These are phyloP conservation scores for Oryctolagus cuniculus DNA, from an alignment of 2,113 vertebrate species.

Conservation along the genomic window DNA sequence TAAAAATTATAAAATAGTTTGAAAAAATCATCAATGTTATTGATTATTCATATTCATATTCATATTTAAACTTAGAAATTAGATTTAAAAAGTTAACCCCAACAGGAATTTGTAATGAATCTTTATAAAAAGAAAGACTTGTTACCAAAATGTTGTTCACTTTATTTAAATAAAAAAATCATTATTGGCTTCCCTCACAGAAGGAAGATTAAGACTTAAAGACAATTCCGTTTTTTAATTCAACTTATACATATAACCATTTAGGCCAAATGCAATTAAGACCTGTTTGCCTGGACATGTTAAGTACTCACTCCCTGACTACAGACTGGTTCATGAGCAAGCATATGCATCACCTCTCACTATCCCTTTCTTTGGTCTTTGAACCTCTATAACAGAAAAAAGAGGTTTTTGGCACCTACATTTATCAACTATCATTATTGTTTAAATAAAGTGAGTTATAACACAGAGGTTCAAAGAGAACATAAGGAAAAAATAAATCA, in stretches of 20 bases:
- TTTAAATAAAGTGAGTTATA: neutral
- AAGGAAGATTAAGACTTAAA: neutral
- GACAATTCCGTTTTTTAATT: conserved; percentile 4
- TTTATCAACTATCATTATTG: neutral
- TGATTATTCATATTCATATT: neutral
- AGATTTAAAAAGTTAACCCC: neutral
- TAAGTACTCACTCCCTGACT: neutral
- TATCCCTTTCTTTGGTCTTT: neutral
- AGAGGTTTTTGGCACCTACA: neutral
- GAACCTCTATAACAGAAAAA: neutral
- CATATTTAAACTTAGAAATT: conserved; percentile 27
- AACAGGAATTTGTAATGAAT: neutral
- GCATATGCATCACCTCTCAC: neutral
- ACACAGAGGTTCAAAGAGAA: neutral
- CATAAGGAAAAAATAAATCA: neutral
- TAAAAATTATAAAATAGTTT: conserved; percentile 40
- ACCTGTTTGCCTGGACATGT: neutral
- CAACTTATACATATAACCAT: neutral
- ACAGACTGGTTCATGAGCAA: neutral
- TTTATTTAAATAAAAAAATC: neutral
- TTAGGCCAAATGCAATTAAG: neutral
- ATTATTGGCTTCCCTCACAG: neutral
- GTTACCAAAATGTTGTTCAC: neutral
- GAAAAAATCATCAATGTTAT: neutral
- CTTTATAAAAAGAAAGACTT: neutral